Evolutionary conservation across 2,888 invertebrate genomes (phyloP).

Genomic region (Pheosia gnoma): DNA sequence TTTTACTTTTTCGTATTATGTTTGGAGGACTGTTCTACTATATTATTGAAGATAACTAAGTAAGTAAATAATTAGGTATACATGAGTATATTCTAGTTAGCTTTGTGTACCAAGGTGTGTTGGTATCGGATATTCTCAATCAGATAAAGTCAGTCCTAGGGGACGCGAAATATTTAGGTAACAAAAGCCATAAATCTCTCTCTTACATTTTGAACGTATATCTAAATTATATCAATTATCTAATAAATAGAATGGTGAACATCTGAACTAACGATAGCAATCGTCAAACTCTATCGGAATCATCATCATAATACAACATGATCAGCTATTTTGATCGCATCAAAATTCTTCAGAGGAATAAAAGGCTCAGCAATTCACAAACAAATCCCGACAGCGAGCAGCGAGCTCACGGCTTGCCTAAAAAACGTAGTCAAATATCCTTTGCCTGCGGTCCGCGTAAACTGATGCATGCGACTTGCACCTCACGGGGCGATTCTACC

Average conservation of each 20-base stretch:
- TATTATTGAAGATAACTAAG: background rate
- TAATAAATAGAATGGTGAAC: background rate
- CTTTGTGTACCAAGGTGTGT: too few relatives aligned
- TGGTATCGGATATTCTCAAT: too few relatives aligned
- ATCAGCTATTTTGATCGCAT: slow-evolving; percentile 59
- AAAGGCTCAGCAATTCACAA: slow-evolving; percentile 62
- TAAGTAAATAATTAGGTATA: too few relatives aligned
- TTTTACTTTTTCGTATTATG: background rate
- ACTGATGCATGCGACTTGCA: slow-evolving; percentile 54
- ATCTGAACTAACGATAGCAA: background rate
- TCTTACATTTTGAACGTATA: background rate
- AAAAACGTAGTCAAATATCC: slow-evolving; percentile 81
- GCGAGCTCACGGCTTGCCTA: slow-evolving; percentile 68
- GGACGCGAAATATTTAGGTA: too few relatives aligned
- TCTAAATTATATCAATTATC: background rate
- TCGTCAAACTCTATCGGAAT: slow-evolving; percentile 13
- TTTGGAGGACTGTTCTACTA: background rate
- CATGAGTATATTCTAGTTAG: too few relatives aligned
- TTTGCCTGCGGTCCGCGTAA: slow-evolving; percentile 72
- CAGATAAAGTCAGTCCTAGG: too few relatives aligned
- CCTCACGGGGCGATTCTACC: slow-evolving; percentile 55
- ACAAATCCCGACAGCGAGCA: slow-evolving; percentile 66
- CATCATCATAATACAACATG: slow-evolving; percentile 38
- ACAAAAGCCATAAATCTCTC: background rate
- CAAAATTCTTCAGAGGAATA: slow-evolving; percentile 60